Base-by-base conservation (phyloP, 2,888 invertebrate species). In the Drosophila prolongata region DNA sequence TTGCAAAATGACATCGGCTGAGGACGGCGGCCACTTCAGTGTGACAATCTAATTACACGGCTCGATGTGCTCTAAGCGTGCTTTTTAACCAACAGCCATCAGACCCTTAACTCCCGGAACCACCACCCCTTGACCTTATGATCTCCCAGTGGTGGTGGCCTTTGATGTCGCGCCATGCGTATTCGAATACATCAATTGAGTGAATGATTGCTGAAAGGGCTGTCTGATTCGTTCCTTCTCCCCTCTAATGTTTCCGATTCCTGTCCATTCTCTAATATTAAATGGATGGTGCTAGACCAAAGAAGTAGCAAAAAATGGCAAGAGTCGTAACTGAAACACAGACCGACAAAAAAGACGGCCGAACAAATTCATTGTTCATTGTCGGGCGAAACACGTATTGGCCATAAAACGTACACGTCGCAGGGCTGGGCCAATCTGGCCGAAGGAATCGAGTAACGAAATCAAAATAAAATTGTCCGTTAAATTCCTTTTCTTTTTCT, bases 31-130 rank as follows among this genome's bases (percentile, higher is more conserved):
- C 47, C 74, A 78, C 81, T 87, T 83, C 77, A 78, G 75, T 79
- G 83, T 87, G 83, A 83, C 83, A 83, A 83, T 83, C 87, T 83
- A 83, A 83, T 87, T 83, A 83, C 75, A 87, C 79, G 85, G 79
- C 87, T 85, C 53, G 83, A 79, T 72, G 77, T 84, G 84, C 69
- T 80, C 67, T 56, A 66, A 58, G 66, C 67, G 53, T 27, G n/a
- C 14, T 27, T 24, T 40, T 44, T 65, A 65, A 35, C 65, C 53
- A 57, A 54, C 62, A 54, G 10, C 14, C 40, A 46, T 35, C 14
- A 34, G 46, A 10, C 40, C 16, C 27, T 13, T 38, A 53, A 38
- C 35, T 24, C 47, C 37, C 27, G 34, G 13, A 16, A 9, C 9
- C 61, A n/a, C 35, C 34, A 13, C 13, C 10, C 34, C 16, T 38